Percentiles rank a stretch among this genome's conserved stretches.
These are phyloP conservation scores for Drosophila ironensis DNA, from an alignment of 1,140 invertebrate species.

Conservation along the genomic window DNA sequence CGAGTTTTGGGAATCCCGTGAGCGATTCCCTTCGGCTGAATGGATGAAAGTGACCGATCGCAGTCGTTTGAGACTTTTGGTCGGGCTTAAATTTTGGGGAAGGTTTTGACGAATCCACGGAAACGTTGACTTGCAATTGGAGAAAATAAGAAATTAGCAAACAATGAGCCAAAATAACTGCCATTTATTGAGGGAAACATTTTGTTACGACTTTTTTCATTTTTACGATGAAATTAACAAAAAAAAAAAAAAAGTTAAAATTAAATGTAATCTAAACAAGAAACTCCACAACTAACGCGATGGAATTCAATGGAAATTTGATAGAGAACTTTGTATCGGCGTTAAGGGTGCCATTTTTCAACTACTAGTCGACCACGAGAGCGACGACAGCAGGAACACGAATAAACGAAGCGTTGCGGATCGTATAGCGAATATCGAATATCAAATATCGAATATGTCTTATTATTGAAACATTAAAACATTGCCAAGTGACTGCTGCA, in stretches of 20 bases:
- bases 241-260: too few species aligned
- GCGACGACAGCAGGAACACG: conserved; percentile 7
- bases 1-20: conserved; percentile 29
- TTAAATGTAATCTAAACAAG: conserved; percentile 17
- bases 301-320: conserved; percentile 61
- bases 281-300: conserved; percentile 27
- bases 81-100: conserved; percentile 42
- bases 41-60: conserved; percentile 5
- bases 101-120: conserved; percentile 53
- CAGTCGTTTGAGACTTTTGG: conserved; percentile 67
- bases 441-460: conserved; percentile 38
- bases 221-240: conserved; percentile 59
- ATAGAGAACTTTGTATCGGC: conserved; percentile 60
- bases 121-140: conserved; percentile 5
- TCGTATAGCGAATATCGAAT: conserved; percentile 31
- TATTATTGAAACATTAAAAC: conserved; percentile 34
- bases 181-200: conserved; percentile 66
- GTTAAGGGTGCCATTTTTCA: conserved; percentile 64
- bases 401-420: conserved; percentile 23
- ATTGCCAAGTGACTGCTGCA: conserved; percentile 71
- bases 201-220: conserved; percentile 68
- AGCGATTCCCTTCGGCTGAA: conserved; percentile 8
- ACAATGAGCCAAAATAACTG: conserved; percentile 74
- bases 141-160: conserved; percentile 33
- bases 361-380: conserved; percentile 36